Conservation (phyloP, 2,797 vertebrate genomes). For the Danio albolineatus region DNA sequence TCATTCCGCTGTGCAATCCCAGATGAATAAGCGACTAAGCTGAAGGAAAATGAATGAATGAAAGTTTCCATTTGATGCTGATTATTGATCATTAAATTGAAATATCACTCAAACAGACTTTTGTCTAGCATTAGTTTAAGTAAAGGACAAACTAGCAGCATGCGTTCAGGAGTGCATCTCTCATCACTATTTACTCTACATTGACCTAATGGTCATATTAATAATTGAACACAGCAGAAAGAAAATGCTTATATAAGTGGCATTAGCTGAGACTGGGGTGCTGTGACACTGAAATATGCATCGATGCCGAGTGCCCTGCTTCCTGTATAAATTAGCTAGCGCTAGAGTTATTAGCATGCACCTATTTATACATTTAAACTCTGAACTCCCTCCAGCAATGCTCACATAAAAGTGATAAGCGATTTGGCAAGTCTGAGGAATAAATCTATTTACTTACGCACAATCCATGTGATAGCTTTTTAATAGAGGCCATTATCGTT, state of each 20-base stretch:
- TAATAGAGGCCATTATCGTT: slow-evolving; percentile 58
- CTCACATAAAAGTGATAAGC: slow-evolving; percentile 56
- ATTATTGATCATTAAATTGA: too few relatives aligned
- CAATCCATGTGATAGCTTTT: slow-evolving; percentile 57
- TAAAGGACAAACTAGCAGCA: background rate
- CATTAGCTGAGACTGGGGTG: slow-evolving; percentile 23
- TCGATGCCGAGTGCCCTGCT: slow-evolving; percentile 5
- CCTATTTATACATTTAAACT: slow-evolving; percentile 50
- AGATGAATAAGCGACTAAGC: too few relatives aligned
- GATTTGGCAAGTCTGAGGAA: slow-evolving; percentile 41
- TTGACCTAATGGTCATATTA: slow-evolving; percentile 42
- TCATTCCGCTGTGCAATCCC: too few relatives aligned
- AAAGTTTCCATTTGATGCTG: too few relatives aligned
- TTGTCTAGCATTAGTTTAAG: too few relatives aligned
- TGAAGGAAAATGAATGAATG: too few relatives aligned
- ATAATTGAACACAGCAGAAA: slow-evolving; percentile 50
- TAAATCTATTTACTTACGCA: slow-evolving; percentile 52
- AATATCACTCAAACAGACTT: too few relatives aligned
- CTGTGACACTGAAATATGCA: slow-evolving; percentile 52
- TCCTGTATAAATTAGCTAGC: slow-evolving; percentile 46
- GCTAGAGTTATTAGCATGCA: slow-evolving; percentile 47
- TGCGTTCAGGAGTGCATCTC: background rate
- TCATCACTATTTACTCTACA: slow-evolving; percentile 3
- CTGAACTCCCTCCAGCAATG: slow-evolving; percentile 41
- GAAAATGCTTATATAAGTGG: slow-evolving; percentile 45